Percentiles rank a stretch among this genome's conserved stretches.
Evolutionary conservation across 2,888 invertebrate genomes (phyloP).

Genomic region (Andrena bicolor): DNA sequence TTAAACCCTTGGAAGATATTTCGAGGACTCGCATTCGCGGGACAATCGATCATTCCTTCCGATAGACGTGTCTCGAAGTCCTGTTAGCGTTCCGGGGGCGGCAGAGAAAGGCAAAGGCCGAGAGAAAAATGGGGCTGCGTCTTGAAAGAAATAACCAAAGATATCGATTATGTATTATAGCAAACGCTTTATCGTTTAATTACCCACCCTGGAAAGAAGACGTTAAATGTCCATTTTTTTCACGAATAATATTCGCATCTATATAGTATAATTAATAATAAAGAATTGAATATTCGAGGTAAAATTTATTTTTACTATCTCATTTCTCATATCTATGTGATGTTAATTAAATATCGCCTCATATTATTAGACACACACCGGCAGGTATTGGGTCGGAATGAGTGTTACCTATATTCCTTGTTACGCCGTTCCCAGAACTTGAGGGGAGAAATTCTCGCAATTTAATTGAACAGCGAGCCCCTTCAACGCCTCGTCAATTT

Average conservation of each 20-base stretch:
- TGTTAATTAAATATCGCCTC: not conserved
- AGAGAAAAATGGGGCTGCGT: conserved; percentile 31
- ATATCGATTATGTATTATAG: conserved; percentile 22
- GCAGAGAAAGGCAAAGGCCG: conserved; percentile 1
- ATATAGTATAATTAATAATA: too few relatives aligned
- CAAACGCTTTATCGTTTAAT: not conserved
- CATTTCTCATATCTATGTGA: not conserved
- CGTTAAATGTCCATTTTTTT: not conserved
- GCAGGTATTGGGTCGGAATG: not conserved
- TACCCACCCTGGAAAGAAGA: not conserved
- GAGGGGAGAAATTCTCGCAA: conserved; percentile 8
- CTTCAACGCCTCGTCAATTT: conserved; percentile 48
- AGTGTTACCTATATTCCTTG: not conserved
- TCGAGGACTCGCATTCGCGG: conserved; percentile 21
- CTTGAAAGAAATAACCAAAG: not conserved
- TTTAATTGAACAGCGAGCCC: conserved; percentile 48
- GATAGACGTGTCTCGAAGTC: conserved; percentile 44
- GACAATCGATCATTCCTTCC: conserved; percentile 50
- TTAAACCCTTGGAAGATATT: conserved; percentile 34
- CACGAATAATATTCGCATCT: too few relatives aligned
- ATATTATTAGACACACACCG: not conserved
- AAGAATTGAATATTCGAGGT: too few relatives aligned
- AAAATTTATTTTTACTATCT: not conserved
- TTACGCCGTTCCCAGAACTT: conserved; percentile 13
- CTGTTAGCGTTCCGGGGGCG: conserved; percentile 29